Evolutionary conservation across 2,888 invertebrate species (phyloP).

Genomic region (Coelinius sp.): DNA sequence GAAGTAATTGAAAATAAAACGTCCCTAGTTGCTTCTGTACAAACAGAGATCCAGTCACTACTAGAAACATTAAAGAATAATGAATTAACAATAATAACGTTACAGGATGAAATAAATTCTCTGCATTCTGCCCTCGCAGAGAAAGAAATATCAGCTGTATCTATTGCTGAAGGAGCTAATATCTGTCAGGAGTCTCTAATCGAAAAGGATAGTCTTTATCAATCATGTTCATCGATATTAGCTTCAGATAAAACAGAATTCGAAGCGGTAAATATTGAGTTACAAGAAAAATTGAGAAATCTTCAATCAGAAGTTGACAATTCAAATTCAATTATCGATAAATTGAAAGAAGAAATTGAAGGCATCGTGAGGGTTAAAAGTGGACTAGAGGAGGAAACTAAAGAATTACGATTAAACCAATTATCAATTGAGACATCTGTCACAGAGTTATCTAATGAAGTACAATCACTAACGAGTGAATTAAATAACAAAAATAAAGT

Average conservation of each 20-base stretch:
- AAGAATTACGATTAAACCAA: not conserved
- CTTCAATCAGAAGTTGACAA: not conserved
- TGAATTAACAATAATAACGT: not conserved
- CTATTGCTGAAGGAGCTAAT: not conserved
- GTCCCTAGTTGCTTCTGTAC: not conserved
- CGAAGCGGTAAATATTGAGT: no score
- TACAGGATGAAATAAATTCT: constrained; percentile 5
- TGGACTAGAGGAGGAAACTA: not conserved
- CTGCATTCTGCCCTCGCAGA: not conserved
- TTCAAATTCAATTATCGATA: constrained; percentile 10
- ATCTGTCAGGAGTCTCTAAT: constrained; percentile 14
- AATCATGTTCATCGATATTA: not conserved
- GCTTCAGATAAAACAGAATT: not conserved
- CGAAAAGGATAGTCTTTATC: not conserved
- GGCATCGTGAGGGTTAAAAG: not conserved
- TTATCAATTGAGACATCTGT: not conserved
- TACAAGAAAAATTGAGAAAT: not conserved
- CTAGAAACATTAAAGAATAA: not conserved
- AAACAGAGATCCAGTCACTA: not conserved
- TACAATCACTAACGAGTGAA: constrained; percentile 45
- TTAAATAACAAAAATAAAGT: constrained; percentile 71
- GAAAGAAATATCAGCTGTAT: not conserved
- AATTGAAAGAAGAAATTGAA: constrained; percentile 9
- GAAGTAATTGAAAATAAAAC: not conserved
- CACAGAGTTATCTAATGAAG: not conserved